These are phyloP conservation scores for Ochropleura plecta DNA, from an alignment of 2,888 invertebrate species.

Conservation along the genomic window DNA sequence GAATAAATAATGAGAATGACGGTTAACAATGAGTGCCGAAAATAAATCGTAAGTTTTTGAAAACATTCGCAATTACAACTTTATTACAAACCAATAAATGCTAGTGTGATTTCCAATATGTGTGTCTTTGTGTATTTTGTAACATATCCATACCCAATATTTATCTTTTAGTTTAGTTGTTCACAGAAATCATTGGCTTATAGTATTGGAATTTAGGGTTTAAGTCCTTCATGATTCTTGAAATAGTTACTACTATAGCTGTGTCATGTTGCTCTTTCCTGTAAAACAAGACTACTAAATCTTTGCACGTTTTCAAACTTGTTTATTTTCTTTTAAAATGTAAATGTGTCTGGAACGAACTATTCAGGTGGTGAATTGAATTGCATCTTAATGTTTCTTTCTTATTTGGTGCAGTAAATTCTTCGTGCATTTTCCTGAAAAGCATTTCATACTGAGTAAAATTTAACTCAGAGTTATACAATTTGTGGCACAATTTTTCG, in stretches of 20 bases:
- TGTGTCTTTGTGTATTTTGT: not conserved
- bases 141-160: not conserved
- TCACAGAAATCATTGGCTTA: not conserved
- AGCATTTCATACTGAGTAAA: not conserved
- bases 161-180: not conserved
- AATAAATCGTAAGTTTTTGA: too few species aligned
- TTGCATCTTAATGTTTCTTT: conserved; percentile 9
- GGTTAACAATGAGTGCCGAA: too few species aligned
- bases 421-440: not conserved
- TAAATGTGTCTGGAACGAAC: conserved; percentile 29
- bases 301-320: not conserved
- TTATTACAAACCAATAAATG: not conserved
- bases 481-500: not conserved
- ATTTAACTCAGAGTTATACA: not conserved
- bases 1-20: too few species aligned
- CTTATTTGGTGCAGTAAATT: not conserved
- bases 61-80: not conserved
- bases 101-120: not conserved
- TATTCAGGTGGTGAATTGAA: conserved; percentile 28
- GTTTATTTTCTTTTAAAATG: conserved; percentile 26
- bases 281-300: conserved; percentile 1
- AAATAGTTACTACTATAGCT: not conserved
- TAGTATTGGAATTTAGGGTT: not conserved
- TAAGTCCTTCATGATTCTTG: conserved; percentile 1
- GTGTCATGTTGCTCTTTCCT: not conserved